Percentiles rank a stretch among this genome's conserved stretches.
These are phyloP conservation scores for Brachyptera putata DNA, from an alignment of 2,888 invertebrate genomes.

Conservation along the genomic window DNA sequence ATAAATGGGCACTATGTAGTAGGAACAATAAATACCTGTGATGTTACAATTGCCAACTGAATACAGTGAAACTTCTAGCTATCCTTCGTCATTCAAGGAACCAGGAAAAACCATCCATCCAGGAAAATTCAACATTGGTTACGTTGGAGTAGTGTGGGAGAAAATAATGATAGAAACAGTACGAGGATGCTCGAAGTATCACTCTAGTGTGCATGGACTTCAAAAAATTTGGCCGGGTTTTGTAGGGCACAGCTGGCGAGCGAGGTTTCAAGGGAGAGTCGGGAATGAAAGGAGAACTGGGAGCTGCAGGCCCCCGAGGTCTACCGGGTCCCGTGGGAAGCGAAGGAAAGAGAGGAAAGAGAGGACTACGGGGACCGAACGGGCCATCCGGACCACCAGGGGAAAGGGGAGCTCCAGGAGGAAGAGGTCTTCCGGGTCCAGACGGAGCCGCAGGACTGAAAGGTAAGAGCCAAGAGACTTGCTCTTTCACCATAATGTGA, in stretches of 20 bases:
- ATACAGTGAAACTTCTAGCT: no score
- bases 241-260: slow-evolving; percentile 70
- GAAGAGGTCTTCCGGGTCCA: slow-evolving; percentile 65
- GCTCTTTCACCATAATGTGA: no score
- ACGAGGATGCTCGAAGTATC: no score
- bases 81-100: no score
- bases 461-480: slow-evolving; percentile 49
- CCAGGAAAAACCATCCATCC: no score
- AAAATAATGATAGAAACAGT: no score
- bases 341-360: slow-evolving; percentile 77
- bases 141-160: no score
- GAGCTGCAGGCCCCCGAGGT: slow-evolving; percentile 68
- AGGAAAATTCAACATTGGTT: no score
- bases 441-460: slow-evolving; percentile 74
- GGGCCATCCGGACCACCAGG: slow-evolving; percentile 69
- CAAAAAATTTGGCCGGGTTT: not conserved
- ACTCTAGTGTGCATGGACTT: no score
- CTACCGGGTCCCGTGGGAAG: slow-evolving; percentile 68
- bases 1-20: no score
- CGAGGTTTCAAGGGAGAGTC: slow-evolving; percentile 74
- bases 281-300: slow-evolving; percentile 72
- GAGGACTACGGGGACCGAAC: slow-evolving; percentile 71
- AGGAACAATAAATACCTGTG: no score
- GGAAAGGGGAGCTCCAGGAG: slow-evolving; percentile 64
- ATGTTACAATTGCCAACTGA: no score